Evolutionary conservation across 1,140 invertebrate species (phyloP), one percentile per base, ranked within the genome.

Genomic region (Melanaphis sacchari): DNA sequence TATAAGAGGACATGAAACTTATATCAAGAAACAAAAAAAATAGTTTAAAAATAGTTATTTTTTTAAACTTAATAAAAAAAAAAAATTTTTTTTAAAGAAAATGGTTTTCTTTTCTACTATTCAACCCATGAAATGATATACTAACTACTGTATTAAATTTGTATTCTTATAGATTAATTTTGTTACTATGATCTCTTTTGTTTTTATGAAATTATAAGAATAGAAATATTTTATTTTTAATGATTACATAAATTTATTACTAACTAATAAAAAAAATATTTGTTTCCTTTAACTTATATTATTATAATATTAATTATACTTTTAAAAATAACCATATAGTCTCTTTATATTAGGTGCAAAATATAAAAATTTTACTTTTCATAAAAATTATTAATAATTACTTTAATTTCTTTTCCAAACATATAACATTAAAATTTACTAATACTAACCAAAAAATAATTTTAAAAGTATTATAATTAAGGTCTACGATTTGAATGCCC

Each of bases 1-100:
- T 94, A 96, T 97, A 93, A 95, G 96, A 94, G 97, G 97, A 18
- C 94, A 97, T 38, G 97, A 97, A 94, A 95, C 96, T 94, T 97
- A 96, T 49, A 96, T 96, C 46, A 97, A 97, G 94, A 96, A 96
- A 93, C 96, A 96, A 82, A 94, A 94, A 76, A 94, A 94, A 85
- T 66, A 76, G 46, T 54, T 76, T 76, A 94, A 76, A 94, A 94
- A 85, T 66, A 76, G 46, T 54, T 76, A n/a, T 76, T 76, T n/a
- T 76, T 31, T 31, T 66, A 31, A 76, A 76, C 15, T n/a, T 0
- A 76, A 66, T 66, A 18, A 76, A 76, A n/a, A n/a, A 66, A n/a
- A 76, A 76, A 36, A n/a, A 6, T n/a, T n/a, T n/a, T n/a, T n/a
- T n/a, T n/a, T n/a, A 18, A n/a, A 76, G n/a, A 76, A 8, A n/a